Evolutionary conservation across 2,797 vertebrate genomes (phyloP).

Genomic region (Acridotheres tristis): DNA sequence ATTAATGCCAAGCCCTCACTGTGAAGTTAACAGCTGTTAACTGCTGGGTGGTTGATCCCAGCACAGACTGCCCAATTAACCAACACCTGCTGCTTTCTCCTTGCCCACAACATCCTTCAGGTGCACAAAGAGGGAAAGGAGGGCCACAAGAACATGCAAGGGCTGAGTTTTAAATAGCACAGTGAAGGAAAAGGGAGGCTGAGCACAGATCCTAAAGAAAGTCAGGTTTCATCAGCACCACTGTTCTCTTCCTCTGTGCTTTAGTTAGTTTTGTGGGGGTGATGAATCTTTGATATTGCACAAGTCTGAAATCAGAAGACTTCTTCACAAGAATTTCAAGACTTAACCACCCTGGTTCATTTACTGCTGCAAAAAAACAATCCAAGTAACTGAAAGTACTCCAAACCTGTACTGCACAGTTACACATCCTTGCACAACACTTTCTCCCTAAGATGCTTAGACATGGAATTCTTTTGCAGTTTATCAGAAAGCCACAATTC

Average conservation of each 20-base stretch:
- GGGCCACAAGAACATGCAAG: background rate
- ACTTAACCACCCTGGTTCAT: background rate
- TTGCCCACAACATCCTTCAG: background rate
- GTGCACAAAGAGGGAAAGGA: background rate
- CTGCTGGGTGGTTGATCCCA: background rate
- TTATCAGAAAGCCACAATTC: background rate
- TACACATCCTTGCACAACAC: background rate
- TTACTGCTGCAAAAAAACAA: background rate
- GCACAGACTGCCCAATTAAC: background rate
- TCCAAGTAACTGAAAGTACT: background rate
- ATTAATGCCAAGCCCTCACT: background rate
- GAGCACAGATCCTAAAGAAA: background rate
- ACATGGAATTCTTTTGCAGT: background rate
- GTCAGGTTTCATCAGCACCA: background rate
- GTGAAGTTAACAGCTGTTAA: background rate
- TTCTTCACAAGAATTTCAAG: background rate
- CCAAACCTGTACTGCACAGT: background rate
- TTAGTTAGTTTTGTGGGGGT: background rate
- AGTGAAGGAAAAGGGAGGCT: background rate
- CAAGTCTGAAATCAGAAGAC: background rate
- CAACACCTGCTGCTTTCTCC: background rate
- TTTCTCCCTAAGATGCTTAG: background rate
- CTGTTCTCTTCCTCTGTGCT: background rate
- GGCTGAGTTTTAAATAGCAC: background rate
- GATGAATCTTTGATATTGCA: background rate